Evolutionary conservation across 2,113 vertebrate species (phyloP), one percentile per base, ranked within the genome.

Genomic region (Ageneiosus marmoratus): DNA sequence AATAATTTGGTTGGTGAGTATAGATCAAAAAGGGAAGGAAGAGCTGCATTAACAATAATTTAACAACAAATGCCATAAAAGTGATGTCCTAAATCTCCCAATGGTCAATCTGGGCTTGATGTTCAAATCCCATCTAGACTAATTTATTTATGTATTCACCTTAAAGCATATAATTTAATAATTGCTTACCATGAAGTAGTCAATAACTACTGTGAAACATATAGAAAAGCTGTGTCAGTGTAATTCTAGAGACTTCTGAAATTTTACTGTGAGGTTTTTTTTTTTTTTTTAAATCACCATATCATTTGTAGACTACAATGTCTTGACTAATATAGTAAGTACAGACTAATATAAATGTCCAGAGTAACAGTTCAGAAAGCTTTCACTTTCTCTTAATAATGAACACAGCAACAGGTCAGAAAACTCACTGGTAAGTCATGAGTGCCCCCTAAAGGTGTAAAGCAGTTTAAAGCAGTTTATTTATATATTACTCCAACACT

Each of bases 361-460:
- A 18, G 18, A n/a, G 10, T 70, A 46, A 70, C 4, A 6, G 9
- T 67, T 41, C 34, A 67, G 18, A 67, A 41, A 67, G 18, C 16
- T 41, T 37, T 67, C 22, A 16, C 20, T 34, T 62, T 65, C 16
- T 34, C 29, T 7, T 67, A 37, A 32, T 32, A 63, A 70, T 15
- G 8, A 2, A n/a, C 12, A 46, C 67, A 44, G 8, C 22, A 44
- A 12, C 5, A 29, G 58, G 58, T 74, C 16, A 50, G 29, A 44
- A 12, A 46, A 76, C 79, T 50, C n/a, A 82, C 2, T 1, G 2
- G 4, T 37, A 48, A 63, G 70, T 50, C 58, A 9, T 75, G 56
- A 82, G 70, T 80, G 58, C 34, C 81, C 67, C 67, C 67, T 56
- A 37, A 56, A 83, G 80, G 84, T 67, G 37, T 41, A 41, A 41